These are phyloP conservation scores for Cariama cristata DNA, from an alignment of 2,113 vertebrate species.

Conservation along the genomic window DNA sequence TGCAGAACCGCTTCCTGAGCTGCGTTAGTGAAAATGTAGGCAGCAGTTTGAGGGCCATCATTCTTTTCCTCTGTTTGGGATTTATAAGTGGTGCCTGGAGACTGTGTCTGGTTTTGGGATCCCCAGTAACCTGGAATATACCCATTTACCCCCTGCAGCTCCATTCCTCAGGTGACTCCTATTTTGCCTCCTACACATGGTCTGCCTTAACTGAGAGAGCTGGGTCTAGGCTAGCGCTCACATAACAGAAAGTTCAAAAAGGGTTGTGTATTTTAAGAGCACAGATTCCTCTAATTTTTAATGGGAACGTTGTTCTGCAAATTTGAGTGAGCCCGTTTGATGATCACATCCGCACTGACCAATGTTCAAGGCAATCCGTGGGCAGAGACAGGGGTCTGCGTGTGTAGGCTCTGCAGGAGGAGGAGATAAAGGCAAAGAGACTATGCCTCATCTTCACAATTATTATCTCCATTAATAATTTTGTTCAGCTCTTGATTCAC, in stretches of 20 bases:
- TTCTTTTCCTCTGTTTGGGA: background rate
- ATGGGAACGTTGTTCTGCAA: background rate
- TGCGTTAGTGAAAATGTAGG: background rate
- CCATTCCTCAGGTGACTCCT: background rate
- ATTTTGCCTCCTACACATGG: background rate
- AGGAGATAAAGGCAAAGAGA: background rate
- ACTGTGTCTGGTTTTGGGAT: background rate
- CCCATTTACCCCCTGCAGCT: background rate
- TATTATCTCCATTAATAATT: conserved; percentile 39
- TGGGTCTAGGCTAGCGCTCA: background rate
- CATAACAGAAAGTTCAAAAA: background rate
- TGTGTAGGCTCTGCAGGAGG: background rate
- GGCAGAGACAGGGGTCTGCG: background rate
- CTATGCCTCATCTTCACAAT: background rate
- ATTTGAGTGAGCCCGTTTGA: background rate
- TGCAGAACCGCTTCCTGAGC: background rate
- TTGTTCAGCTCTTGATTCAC: background rate
- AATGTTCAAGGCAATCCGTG: background rate
- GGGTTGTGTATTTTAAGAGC: background rate
- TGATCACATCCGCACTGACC: fast-evolving
- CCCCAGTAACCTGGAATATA: background rate
- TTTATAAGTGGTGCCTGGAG: background rate
- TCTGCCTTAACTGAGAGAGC: background rate
- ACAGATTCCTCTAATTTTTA: background rate
- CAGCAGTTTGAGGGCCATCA: background rate